Base-by-base conservation (phyloP, 2,113 vertebrate species). In the Atrichornis clamosus region DNA sequence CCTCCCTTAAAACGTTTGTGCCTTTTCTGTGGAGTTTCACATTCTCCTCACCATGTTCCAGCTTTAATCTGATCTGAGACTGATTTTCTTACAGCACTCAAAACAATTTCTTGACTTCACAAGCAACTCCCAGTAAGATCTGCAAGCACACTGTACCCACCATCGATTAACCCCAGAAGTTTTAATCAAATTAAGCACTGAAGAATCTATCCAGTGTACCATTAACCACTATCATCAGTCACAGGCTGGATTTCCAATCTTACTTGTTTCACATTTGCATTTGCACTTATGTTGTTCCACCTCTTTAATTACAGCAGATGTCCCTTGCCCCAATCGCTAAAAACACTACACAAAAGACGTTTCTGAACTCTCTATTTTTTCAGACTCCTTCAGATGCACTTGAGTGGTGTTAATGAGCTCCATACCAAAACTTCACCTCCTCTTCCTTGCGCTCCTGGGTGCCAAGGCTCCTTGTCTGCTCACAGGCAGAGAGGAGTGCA, bases 401-500 rank as follows among this genome's bases (percentile, higher is more conserved):
- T 68, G 24, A 86, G 44, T 14, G 30, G 73, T n/a, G 35, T n/a
- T 56, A 82, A 76, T 33, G 42, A 82, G 39, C 35, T 82, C 74
- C 4, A 3, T 41, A 77, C 9, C 46, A 77, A 92, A 88, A 86
- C 12, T 35, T 65, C 59, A 42, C 5, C 14, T 0, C 30, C 64
- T 92, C 83, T 86, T 90, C 84, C 81, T 46, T 80, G 80, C 69
- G 76, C 70, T 96, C 94, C 89, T 46, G 30, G 84, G 47, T 64
- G 73, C 91, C 78, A 94, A 4, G 7, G 73, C 89, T 97, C 90
- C 95, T 96, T 81, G 49, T 94, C 79, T 53, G 67, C 73, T 76
- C 13, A 9, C 42, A 44, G 3, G 65, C 62, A 56, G 10, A 52
- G 8, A 64, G n/a, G 37, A 76, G 85, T 1, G 7, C 15, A 15